Evolutionary conservation across 2,888 invertebrate genomes (phyloP).

Genomic region (Spilarctia lutea): DNA sequence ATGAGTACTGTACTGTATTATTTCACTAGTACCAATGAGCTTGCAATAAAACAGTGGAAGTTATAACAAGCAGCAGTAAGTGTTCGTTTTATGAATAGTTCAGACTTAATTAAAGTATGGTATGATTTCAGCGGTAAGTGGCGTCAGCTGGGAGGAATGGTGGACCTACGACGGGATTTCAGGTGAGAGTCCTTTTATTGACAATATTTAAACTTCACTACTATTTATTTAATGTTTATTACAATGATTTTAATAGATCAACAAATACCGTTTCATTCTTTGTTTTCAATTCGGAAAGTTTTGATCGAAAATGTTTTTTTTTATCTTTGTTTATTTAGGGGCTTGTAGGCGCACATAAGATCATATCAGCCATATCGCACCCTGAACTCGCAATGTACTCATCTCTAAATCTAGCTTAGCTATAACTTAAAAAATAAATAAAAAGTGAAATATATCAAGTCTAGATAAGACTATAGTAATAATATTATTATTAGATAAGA

Average conservation of each 20-base stretch:
- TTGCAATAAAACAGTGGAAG: conserved; percentile 43
- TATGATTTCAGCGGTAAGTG: conserved; percentile 89
- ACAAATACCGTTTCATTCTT: no score
- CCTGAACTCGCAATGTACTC: no score
- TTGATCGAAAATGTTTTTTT: no score
- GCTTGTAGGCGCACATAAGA: no score
- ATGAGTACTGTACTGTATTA: not conserved
- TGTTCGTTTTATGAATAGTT: conserved; percentile 68
- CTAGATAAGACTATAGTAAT: no score
- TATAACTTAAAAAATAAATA: no score
- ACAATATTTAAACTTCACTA: conserved; percentile 35
- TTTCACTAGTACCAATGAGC: conserved; percentile 25
- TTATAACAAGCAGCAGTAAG: conserved; percentile 45
- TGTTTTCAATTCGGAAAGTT: no score
- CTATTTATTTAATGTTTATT: not conserved
- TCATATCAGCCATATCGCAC: no score
- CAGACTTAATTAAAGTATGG: conserved; percentile 79
- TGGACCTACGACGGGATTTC: conserved; percentile 98
- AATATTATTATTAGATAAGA: no score
- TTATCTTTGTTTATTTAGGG: no score
- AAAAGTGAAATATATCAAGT: no score
- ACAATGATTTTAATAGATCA: not conserved
- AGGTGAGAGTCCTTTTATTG: conserved; percentile 87
- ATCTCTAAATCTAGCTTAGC: no score
- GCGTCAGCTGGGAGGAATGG: conserved; percentile 97